Evolutionary conservation across 1,140 invertebrate genomes (phyloP).

Genomic region (Eulimnadia texana): DNA sequence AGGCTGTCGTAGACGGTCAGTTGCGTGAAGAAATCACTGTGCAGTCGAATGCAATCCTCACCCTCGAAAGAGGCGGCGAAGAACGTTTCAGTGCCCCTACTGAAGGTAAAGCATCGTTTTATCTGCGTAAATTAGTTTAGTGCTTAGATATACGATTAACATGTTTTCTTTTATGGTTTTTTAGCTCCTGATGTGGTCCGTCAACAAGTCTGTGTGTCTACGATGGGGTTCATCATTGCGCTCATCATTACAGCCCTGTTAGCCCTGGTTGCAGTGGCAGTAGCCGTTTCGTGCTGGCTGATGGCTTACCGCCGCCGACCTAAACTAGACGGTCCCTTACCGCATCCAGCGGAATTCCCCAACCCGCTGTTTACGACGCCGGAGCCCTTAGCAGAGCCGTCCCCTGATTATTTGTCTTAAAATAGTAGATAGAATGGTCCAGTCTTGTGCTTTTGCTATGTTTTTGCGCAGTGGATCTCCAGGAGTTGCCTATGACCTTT

Average conservation of each 20-base stretch:
- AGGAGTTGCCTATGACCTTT: conserved; percentile 1
- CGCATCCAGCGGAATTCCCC: conserved; percentile 86
- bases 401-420: conserved; percentile 51
- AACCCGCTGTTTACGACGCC: conserved; percentile 82
- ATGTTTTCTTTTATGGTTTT: conserved; percentile 24
- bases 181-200: conserved; percentile 44
- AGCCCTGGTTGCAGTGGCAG: conserved; percentile 79
- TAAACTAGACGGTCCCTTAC: conserved; percentile 69
- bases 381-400: conserved; percentile 57
- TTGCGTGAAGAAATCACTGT: conserved; percentile 84
- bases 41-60: conserved; percentile 77
- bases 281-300: conserved; percentile 86
- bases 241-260: conserved; percentile 78
- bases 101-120: conserved; percentile 41
- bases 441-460: not conserved
- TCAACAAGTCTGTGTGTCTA: conserved; percentile 85
- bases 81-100: conserved; percentile 46
- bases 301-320: conserved; percentile 79
- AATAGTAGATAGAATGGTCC: not conserved
- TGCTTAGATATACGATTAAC: not conserved
- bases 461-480: not conserved
- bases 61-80: conserved; percentile 67
- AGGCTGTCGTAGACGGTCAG: conserved; percentile 54
- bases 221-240: conserved; percentile 80
- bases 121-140: not conserved